Evolutionary conservation across 1,140 invertebrate species (phyloP), one percentile per base, ranked within the genome.

Genomic region (Paralvinella palmiformis): DNA sequence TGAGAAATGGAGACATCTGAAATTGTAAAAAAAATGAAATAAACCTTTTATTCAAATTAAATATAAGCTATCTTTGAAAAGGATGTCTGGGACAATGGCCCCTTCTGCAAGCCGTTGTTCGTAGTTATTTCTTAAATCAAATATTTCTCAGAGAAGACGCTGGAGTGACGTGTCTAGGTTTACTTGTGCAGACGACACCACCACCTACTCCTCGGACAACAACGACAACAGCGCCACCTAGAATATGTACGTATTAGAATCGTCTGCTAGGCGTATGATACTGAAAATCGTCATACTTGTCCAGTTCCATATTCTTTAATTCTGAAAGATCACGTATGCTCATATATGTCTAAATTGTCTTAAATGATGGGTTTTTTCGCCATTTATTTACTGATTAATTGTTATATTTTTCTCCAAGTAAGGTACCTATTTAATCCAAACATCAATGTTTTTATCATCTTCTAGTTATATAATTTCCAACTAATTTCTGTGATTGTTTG

Each of bases 71-170:
- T n/a, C n/a, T n/a, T n/a, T n/a, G n/a, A n/a, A n/a, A n/a, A n/a
- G n/a, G n/a, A n/a, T n/a, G n/a, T n/a, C n/a, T n/a, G n/a, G n/a
- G n/a, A n/a, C n/a, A n/a, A n/a, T n/a, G n/a, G n/a, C n/a, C n/a
- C n/a, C n/a, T n/a, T n/a, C n/a, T n/a, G n/a, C n/a, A n/a, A n/a
- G n/a, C n/a, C n/a, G n/a, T n/a, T n/a, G n/a, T n/a, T n/a, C n/a
- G n/a, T n/a, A n/a, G n/a, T n/a, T n/a, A n/a, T n/a, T n/a, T n/a
- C n/a, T n/a, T n/a, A n/a, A n/a, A n/a, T n/a, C 59, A 48, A 61
- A 7, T 44, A 61, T 31, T 29, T 13, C 3, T n/a, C n/a, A n/a
- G n/a, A n/a, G 63, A 65, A 27, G 63, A 65, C 57, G 63, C 64
- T n/a, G 64, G 59, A 2, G 64, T 62, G 22, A 59, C 56, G 22